Evolutionary conservation across 2,113 vertebrate genomes (phyloP), one percentile per base, ranked within the genome.

Genomic region (Tapirus terrestris): DNA sequence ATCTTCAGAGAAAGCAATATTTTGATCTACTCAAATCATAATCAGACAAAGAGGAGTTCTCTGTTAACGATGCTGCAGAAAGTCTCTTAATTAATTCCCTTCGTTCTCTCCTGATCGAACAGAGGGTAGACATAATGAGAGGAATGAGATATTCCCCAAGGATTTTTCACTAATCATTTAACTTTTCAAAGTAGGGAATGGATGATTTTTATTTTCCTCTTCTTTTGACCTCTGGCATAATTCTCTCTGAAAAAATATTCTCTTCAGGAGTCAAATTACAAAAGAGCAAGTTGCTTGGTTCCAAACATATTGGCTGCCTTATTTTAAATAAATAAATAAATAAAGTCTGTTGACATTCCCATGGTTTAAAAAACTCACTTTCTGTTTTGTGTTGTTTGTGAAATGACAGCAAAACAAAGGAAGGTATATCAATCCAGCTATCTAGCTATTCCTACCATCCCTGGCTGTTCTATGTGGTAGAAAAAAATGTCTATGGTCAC

Each of bases 321-420:
- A 6, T 80, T 75, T 95, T 18, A 45, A 43, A 16, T 53, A 53
- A 16, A 51, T 53, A 53, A 16, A 51, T 51, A 36, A 63, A 56
- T 65, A 82, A 86, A 91, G 73, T 93, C 43, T 83, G 43, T 43
- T 93, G 72, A 73, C 4, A n/a, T 85, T 85, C 94, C 91, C 13
- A 95, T 85, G 16, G 0, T 0, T 48, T 8, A 1, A 95, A 98
- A 91, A 70, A 77, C 89, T 51, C 45, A 29, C 23, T 72, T 67
- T 92, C 39, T 48, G 3, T 94, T 23, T 36, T 97, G 0, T 48
- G 11, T 92, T 96, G 90, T 77, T 77, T 33, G 48, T 56, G 67
- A 96, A 98, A 82, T 60, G 90, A 93, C 23, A 60, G 83, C 48
- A 92, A 97, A 97, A 51, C 58, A 67, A 82, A 98, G 93, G 45